Evolutionary conservation across 92 coral and sea anemone genomes (phyloP).

Genomic region (Zoanthus sansibaricus): DNA sequence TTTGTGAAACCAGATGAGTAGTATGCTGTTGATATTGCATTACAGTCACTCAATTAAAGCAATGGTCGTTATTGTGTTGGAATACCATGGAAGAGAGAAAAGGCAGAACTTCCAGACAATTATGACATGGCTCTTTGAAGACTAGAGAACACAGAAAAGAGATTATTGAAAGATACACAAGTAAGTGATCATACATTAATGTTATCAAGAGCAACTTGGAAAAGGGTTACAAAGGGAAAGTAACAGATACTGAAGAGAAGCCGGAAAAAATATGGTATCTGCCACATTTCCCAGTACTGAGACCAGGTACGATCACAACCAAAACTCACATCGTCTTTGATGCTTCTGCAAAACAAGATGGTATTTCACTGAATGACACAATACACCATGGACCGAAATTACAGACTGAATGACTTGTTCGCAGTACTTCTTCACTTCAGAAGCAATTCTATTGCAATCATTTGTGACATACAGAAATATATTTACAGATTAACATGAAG

Average conservation of each 20-base stretch:
- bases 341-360: slow-evolving; percentile 61
- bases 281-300: slow-evolving; percentile 52
- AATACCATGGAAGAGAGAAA: too few relatives aligned
- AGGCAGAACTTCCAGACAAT: too few relatives aligned
- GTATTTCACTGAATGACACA: slow-evolving; percentile 65
- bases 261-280: slow-evolving; percentile 56
- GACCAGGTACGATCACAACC: slow-evolving; percentile 60
- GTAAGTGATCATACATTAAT: slow-evolving; percentile 39
- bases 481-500: too few relatives aligned
- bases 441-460: too few relatives aligned
- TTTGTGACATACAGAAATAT: too few relatives aligned
- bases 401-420: too few relatives aligned
- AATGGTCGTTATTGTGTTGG: slow-evolving; percentile 7
- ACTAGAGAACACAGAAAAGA: neutral
- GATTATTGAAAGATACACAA: neutral
- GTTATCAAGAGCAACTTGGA: slow-evolving; percentile 2
- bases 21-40: neutral
- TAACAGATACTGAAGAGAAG: slow-evolving; percentile 31
- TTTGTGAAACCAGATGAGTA: slow-evolving; percentile 7
- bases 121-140: too few relatives aligned
- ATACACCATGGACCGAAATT: too few relatives aligned
- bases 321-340: too few relatives aligned
- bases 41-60: neutral
- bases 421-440: too few relatives aligned
- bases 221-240: slow-evolving; percentile 52